Conservation (phyloP, 53 echinoderm and acorn worm genomes). For the Holothuria leucospilota region DNA sequence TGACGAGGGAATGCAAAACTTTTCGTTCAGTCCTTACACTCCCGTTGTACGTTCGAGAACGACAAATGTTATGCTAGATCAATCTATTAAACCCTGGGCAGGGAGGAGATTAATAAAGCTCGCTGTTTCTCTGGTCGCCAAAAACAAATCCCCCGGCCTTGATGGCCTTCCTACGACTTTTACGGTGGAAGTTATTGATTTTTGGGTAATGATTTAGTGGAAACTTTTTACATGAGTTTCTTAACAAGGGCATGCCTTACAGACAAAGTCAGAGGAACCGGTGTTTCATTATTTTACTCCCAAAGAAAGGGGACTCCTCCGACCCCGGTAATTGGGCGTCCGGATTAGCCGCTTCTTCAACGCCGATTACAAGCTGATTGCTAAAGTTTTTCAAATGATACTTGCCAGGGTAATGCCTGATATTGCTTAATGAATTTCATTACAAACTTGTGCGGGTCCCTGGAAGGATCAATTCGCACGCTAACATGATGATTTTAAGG, state of each 20-base stretch:
- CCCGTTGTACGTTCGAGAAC: too few species aligned
- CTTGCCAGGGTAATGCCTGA: conserved; percentile 11
- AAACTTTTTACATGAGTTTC: conserved; percentile 36
- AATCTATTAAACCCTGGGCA: neutral
- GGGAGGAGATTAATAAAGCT: neutral
- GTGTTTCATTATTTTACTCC: conserved; percentile 67
- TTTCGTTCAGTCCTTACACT: too few species aligned
- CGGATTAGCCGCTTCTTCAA: too few species aligned
- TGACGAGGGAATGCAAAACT: too few species aligned
- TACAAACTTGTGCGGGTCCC: conserved; percentile 70
- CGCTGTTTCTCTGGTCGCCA: neutral
- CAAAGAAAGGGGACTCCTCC: too few species aligned
- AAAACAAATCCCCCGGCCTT: conserved; percentile 65
- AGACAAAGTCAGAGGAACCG: conserved; percentile 40
- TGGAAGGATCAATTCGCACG: conserved; percentile 62
- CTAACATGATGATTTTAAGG: too few species aligned
- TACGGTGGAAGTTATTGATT: conserved; percentile 41
- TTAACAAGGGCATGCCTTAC: conserved; percentile 21
- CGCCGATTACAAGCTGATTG: too few species aligned
- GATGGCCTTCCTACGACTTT: conserved; percentile 69
- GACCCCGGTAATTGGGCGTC: too few species aligned
- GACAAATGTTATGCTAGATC: neutral
- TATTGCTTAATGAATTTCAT: conserved; percentile 41
- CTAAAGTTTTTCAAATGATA: too few species aligned
- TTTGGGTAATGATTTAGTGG: too few species aligned